Evolutionary conservation across 2,113 vertebrate genomes (phyloP).

Genomic region (Polyodon spathula): DNA sequence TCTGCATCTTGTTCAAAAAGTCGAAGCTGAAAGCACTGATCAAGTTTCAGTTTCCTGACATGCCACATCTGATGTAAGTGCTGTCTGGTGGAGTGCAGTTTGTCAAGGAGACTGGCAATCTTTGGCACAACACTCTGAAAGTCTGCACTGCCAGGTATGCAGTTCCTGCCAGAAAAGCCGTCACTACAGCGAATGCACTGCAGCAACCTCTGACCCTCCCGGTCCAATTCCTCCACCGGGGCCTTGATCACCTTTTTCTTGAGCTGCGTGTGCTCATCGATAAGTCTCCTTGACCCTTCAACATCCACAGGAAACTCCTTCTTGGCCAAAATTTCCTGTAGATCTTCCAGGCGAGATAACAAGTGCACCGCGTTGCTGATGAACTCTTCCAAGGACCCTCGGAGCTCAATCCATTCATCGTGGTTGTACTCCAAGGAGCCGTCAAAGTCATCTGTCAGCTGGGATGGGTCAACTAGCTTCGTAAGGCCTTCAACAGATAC

Average conservation of each 20-base stretch:
- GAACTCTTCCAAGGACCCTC: slow-evolving; percentile 90
- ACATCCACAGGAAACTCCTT: slow-evolving; percentile 95
- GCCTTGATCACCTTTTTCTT: slow-evolving; percentile 98
- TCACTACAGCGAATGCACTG: slow-evolving; percentile 90
- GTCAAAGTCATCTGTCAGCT: slow-evolving; percentile 93
- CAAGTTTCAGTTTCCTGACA: slow-evolving; percentile 87
- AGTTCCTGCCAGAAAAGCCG: slow-evolving; percentile 88
- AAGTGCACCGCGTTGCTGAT: slow-evolving; percentile 87
- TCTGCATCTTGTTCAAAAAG: slow-evolving; percentile 96
- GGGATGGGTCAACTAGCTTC: slow-evolving; percentile 92
- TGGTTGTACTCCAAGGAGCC: slow-evolving; percentile 96
- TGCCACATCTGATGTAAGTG: slow-evolving; percentile 98
- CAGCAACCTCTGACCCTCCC: slow-evolving; percentile 86
- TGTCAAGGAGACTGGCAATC: slow-evolving; percentile 94
- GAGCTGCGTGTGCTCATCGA: slow-evolving; percentile 90
- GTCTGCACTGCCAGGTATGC: slow-evolving; percentile 91
- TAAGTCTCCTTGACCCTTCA: slow-evolving; percentile 85
- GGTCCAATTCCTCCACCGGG: slow-evolving; percentile 91
- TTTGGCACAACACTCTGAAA: slow-evolving; percentile 96
- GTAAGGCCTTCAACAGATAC: slow-evolving; percentile 93
- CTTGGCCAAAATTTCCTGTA: slow-evolving; percentile 88
- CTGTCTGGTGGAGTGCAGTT: slow-evolving; percentile 92
- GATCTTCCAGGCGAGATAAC: slow-evolving; percentile 84
- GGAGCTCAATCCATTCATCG: slow-evolving; percentile 90
- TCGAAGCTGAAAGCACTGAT: slow-evolving; percentile 95